These are phyloP conservation scores for Venusia cambrica DNA, from an alignment of 2,888 invertebrate species.

Conservation along the genomic window DNA sequence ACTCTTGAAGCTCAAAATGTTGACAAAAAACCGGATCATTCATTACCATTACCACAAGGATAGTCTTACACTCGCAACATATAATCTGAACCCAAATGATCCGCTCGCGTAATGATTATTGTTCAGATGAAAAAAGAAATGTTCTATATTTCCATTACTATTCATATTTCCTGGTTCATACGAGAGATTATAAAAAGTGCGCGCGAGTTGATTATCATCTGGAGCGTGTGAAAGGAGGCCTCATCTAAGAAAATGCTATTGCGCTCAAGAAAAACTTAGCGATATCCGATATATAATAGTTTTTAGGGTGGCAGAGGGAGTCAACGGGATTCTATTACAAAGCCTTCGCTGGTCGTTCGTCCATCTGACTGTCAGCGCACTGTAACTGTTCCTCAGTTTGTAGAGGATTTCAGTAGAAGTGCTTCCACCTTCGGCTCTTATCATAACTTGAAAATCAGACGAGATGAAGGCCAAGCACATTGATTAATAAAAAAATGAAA, in stretches of 20 bases:
- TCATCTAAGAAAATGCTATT: constrained; percentile 43
- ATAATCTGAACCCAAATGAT: constrained; percentile 22
- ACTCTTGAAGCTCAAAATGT: constrained; percentile 31
- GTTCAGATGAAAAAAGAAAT: constrained; percentile 34
- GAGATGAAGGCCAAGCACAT: too few species aligned
- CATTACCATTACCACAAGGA: constrained; percentile 7
- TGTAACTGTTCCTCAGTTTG: too few species aligned
- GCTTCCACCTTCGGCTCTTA: too few species aligned
- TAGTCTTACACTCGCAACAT: constrained; percentile 12
- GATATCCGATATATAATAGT: too few species aligned
- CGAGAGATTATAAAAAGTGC: constrained; percentile 50
- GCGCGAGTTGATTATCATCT: constrained; percentile 54
- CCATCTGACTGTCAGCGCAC: too few species aligned
- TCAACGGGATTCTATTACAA: too few species aligned
- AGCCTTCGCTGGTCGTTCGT: too few species aligned
- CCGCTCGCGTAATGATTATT: constrained; percentile 32
- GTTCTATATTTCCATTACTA: constrained; percentile 33
- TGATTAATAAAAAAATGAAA: too few species aligned
- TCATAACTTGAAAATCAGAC: too few species aligned
- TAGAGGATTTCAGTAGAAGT: too few species aligned
- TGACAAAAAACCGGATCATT: constrained; percentile 12
- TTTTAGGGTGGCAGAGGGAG: too few species aligned
- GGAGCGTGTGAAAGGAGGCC: constrained; percentile 61
- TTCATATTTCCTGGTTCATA: constrained; percentile 54
- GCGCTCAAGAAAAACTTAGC: constrained; percentile 39